Conservation (phyloP, 1,140 invertebrate genomes). For the Zeugodacus cucurbitae region DNA sequence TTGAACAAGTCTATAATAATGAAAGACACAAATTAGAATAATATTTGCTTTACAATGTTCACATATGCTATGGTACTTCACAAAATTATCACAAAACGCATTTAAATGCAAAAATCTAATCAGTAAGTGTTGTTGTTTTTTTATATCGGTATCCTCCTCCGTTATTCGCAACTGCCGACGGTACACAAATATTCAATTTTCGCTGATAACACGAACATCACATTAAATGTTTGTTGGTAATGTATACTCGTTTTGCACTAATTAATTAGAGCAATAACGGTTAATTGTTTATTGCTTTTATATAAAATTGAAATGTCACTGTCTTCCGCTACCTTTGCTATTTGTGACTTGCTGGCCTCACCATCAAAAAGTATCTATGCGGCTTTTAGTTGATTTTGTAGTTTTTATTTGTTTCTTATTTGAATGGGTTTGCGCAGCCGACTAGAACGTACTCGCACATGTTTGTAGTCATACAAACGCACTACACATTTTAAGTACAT, state of each 20-base stretch:
- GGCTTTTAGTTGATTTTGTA: slow-evolving; percentile 22
- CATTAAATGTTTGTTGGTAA: not conserved
- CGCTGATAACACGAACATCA: not conserved
- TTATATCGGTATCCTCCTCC: not conserved
- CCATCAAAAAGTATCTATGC: not conserved
- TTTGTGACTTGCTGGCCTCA: slow-evolving; percentile 16
- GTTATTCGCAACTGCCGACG: not conserved
- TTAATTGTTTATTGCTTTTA: not conserved
- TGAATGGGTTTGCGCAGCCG: slow-evolving; percentile 4
- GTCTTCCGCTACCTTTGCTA: not conserved
- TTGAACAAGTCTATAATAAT: not conserved
- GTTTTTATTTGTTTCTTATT: slow-evolving; percentile 28
- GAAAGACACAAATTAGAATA: not conserved
- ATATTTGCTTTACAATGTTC: not conserved
- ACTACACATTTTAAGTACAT: not conserved
- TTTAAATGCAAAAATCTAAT: not conserved
- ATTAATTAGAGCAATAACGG: not conserved
- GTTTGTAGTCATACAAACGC: not conserved
- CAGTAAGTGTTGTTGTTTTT: not conserved
- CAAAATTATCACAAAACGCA: not conserved
- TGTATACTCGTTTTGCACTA: not conserved
- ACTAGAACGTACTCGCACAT: slow-evolving; percentile 1
- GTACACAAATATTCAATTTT: not conserved
- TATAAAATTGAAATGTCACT: not conserved
- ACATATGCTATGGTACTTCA: not conserved